phyloP scores from a whole-genome alignment of 2,113 vertebrate species.

The Pampusana beccarii region DNA sequence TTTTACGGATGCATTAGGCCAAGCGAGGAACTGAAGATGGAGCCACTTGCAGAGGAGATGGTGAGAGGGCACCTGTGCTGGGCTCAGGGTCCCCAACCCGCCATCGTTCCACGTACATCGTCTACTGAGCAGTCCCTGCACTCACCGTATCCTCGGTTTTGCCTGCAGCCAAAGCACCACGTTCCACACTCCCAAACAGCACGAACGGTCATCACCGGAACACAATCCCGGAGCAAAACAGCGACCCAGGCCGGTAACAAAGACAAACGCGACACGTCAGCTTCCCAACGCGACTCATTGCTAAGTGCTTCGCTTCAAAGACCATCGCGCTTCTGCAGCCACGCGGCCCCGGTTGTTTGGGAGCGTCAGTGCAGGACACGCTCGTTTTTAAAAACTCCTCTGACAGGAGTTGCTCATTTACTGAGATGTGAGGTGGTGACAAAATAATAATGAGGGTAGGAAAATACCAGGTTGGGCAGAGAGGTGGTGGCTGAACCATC shows the following conservation, averaged over 20 bases:
- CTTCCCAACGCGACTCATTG: not conserved
- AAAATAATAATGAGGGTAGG: too few species aligned
- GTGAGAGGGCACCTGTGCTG: fast-evolving
- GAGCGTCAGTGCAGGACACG: not conserved
- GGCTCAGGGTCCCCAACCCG: not conserved
- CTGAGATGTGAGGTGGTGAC: too few species aligned
- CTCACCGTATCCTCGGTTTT: not conserved
- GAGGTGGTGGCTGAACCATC: too few species aligned
- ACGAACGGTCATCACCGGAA: not conserved
- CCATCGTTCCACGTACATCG: fast-evolving
- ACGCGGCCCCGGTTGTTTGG: not conserved
- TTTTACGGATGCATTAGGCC: not conserved
- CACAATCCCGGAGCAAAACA: not conserved
- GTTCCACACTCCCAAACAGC: not conserved
- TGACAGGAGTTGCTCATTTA: not conserved
- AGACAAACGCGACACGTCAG: not conserved
- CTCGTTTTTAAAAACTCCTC: not conserved
- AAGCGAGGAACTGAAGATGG: not conserved
- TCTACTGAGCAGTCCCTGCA: not conserved
- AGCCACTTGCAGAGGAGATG: not conserved
- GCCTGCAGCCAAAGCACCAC: too few species aligned
- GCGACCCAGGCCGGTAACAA: fast-evolving
- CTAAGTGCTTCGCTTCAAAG: not conserved
- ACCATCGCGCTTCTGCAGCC: not conserved
- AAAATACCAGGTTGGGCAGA: too few species aligned